Evolutionary conservation across 2,113 vertebrate genomes (phyloP), one percentile per base, ranked within the genome.

Genomic region (Chiloscyllium plagiosum): DNA sequence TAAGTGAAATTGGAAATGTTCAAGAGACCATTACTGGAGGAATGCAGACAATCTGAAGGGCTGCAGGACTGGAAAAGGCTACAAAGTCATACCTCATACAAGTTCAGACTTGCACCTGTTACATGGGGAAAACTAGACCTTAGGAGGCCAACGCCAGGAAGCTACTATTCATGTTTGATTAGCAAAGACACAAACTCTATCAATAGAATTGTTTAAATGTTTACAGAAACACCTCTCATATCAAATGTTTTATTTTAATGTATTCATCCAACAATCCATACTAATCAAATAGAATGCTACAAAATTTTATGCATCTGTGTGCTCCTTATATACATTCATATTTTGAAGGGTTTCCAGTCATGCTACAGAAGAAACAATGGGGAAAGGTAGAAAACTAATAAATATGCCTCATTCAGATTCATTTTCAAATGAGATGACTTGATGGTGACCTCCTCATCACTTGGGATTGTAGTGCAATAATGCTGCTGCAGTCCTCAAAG

Each of bases 291-390:
- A 66, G n/a, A 90, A 66, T 93, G 56, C 89, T 93, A 93, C 89
- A 93, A n/a, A 68, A 37, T 37, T 90, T 33, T 17, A 12, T 29
- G 13, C 7, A 24, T 52, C 0, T 65, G 87, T n/a, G 47, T 15
- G 52, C 52, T 93, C 33, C 37, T 66, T 93, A 17, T 33, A 68
- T 93, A 93, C 89, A 93, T 93, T 93, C 89, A 68, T 93, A 19
- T 22, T 56, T 37, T 56, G 61, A 61, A 65, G 19, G 19, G 61
- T 37, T 66, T 93, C 61, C 22, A 2, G 20, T n/a, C 29, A 56
- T 37, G 33, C 29, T 65, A 65, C 56, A 65, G 12, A 20, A 92
- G 50, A 65, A 33, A 92, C 6, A 20, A 65, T 37, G 89, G 17
- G n/a, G 37, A 61, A 66, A 37, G 61, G n/a, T 37, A 66, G 1